Base-by-base conservation (phyloP, 2,113 vertebrate genomes). In the Chaetodon auriga region DNA sequence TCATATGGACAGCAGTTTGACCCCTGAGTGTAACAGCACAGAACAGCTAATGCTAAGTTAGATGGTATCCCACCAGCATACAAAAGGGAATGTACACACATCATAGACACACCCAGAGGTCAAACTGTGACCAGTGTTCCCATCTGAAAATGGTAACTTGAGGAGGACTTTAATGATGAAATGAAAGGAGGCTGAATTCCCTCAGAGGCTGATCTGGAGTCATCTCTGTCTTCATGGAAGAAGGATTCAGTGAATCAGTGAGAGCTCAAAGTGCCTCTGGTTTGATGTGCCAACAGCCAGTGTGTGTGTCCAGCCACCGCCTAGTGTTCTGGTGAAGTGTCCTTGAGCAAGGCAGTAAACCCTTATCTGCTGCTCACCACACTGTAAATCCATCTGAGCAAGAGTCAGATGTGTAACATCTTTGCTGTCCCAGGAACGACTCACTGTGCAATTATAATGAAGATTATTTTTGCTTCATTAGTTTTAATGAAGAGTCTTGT, bases 401-500 rank as follows among this genome's bases (percentile, higher is more conserved):
- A 54, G 4, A 35, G 23, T 11, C 30, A 36, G 6, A 61, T 11
- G 25, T n/a, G 38, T 23, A 9, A 57, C 23, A 25, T 30, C 15
- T 15, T 14, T 58, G 16, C 7, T 13, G 16, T 55, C 64, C 41
- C 19, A 46, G 54, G 38, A 46, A 45, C 0, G 4, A 12, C 36
- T 30, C 38, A 48, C 16, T 35, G 13, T 64, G 68, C 36, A 54
- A 1, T 6, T 41, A 23, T 7, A 38, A 36, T 65, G 23, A 36
- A 48, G 23, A n/a, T 54, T 23, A n/a, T 73, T 72, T 54, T 65
- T 65, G n/a, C 45, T 79, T 41, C 53, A 51, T 57, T 51, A 41
- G 41, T 25, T 35, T 62, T 15, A 64, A 30, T 30, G 30, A 30
- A 30, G 14, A 63, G 57, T 38, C 11, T 21, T 41, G 0, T 2